Percentiles rank a stretch among this genome's conserved stretches.
Conservation (phyloP, 2,888 invertebrate genomes). For the Pollenia griseotomentosa region DNA sequence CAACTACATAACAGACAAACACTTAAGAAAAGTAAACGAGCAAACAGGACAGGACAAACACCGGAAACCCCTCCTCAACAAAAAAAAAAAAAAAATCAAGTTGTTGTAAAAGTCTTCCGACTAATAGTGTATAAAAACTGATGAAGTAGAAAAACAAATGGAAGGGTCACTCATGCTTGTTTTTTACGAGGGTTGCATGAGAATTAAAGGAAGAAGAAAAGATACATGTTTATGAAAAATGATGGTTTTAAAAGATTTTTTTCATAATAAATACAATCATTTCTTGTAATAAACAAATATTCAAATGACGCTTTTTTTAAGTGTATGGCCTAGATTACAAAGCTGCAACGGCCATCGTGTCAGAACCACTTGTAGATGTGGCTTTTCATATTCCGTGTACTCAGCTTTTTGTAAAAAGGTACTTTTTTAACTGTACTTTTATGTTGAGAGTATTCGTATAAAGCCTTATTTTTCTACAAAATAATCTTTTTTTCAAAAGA, state of each 20-base stretch:
- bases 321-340: no score
- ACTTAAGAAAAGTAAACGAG: slow-evolving; percentile 39
- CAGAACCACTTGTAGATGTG: no score
- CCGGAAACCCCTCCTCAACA: not conserved
- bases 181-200: not conserved
- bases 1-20: slow-evolving; percentile 12
- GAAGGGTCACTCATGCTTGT: not conserved
- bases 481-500: no score
- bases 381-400: no score
- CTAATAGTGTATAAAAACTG: slow-evolving; percentile 60
- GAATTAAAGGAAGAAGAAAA: not conserved
- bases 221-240: not conserved
- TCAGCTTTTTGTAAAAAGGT: no score
- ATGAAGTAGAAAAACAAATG: slow-evolving; percentile 62
- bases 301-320: no score
- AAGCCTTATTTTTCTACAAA: no score
- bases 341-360: no score
- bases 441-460: no score
- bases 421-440: no score
- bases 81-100: slow-evolving; percentile 24
- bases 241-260: not conserved
- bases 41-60: not conserved
- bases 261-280: not conserved
- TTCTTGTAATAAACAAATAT: no score
- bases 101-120: slow-evolving; percentile 19